Base-by-base conservation (phyloP, 2,797 vertebrate species). In the Notolepis coatsorum region DNA sequence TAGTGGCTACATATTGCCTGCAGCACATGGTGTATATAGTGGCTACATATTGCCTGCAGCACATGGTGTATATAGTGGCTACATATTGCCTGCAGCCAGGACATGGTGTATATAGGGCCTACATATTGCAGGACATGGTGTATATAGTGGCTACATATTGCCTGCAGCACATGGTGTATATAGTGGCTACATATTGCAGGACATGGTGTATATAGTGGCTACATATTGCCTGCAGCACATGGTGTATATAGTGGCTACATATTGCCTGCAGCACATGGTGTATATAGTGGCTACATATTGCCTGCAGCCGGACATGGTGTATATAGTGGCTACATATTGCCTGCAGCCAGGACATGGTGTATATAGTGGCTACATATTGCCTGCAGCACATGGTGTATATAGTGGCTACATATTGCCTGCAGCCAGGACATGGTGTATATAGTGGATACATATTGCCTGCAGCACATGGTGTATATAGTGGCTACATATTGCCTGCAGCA, bases 61-160 rank as follows among this genome's bases (percentile, higher is more conserved):
- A n/a, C n/a, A n/a, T n/a, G n/a, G 23, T 15, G n/a, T 55, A 49
- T 28, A 6, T 48, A 17, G 46, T 61, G 61, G 69, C 57, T 71
- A 43, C 23, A 70, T 38, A 48, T 57, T 69, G 73, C 84, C 80
- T n/a, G n/a, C n/a, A n/a, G n/a, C n/a, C n/a, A n/a, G n/a, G n/a
- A n/a, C n/a, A n/a, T n/a, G n/a, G 23, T 15, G n/a, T 55, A 49
- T 28, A 6, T 48, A 17, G 46, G 58, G 61, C 67, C 57, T 71
- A 43, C 23, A 70, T 38, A 48, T 57, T 69, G 73, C 84, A n/a
- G n/a, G n/a, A n/a, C n/a, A n/a, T n/a, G n/a, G 23, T 15, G n/a
- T 55, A 49, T 28, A 6, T 48, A 17, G 46, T 61, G 61, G 69
- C 57, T 71, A 43, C 23, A 70, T 38, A 48, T 57, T 69, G 73